phyloP scores from a whole-genome alignment of 2,888 invertebrate genomes.

The Himalopsyche tibetana region DNA sequence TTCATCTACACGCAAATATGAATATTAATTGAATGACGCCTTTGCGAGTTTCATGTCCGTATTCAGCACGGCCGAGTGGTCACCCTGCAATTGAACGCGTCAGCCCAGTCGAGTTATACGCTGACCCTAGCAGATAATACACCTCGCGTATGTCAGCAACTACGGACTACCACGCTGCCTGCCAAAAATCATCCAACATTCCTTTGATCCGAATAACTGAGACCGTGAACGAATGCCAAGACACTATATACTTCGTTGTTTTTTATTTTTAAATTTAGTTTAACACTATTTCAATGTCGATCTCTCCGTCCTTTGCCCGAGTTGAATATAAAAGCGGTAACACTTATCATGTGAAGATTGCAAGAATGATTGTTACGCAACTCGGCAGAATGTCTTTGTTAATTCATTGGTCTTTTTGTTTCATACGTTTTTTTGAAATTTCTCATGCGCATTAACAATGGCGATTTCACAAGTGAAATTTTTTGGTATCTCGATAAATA shows the following conservation, averaged over 20 bases:
- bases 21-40: background rate
- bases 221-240: conserved; percentile 55
- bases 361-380: conserved; percentile 4
- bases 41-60: background rate
- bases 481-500: conserved; percentile 16
- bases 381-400: conserved; percentile 9
- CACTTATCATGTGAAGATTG: background rate
- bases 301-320: conserved; percentile 42
- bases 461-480: conserved; percentile 34
- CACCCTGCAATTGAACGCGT: background rate
- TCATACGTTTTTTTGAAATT: background rate
- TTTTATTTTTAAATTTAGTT: conserved; percentile 58
- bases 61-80: background rate
- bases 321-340: conserved; percentile 2
- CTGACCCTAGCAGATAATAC: conserved; percentile 9
- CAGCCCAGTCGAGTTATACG: background rate
- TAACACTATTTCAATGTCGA: conserved; percentile 59
- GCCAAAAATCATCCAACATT: conserved; percentile 18
- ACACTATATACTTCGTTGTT: conserved; percentile 54
- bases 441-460: conserved; percentile 24
- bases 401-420: background rate
- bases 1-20: background rate
- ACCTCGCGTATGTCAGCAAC: background rate
- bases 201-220: conserved; percentile 47
- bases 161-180: background rate